Base-by-base conservation (phyloP, 2,113 vertebrate genomes). In the Callipepla squamata region DNA sequence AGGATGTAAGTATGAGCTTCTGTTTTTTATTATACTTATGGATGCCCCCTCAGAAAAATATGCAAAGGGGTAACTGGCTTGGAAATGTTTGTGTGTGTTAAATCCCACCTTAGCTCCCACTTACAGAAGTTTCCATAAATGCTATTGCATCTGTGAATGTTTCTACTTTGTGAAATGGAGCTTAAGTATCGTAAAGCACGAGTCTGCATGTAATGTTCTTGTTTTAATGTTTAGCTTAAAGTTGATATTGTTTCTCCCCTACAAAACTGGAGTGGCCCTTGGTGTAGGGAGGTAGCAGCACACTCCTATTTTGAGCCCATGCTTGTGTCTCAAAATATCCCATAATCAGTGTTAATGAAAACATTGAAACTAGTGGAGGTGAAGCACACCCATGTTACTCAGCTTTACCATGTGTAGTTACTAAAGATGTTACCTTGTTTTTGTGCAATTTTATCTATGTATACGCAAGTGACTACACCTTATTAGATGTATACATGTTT, bases 1-100 rank as follows among this genome's bases (percentile, higher is more conserved):
- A 99, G 98, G 99, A 99, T 99, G 99, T 99, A 99, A 99, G 99
- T 99, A 99, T 99, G 98, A 99, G 98, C 98, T 99, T 99, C 98
- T 98, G 98, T 99, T 99, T 99, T 98, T 99, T 97, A 98, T 98
- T 99, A 99, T 98, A 98, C 98, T 98, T 98, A 98, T 98, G 99
- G 99, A 99, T 99, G 98, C 98, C 98, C 99, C 99, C 99, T 99
- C 98, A 98, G 97, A 98, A 99, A 98, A 99, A 98, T 99, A 99
- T 98, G 98, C 98, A 99, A 98, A 98, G 99, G 98, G 98, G 99
- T 99, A 99, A 99, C 99, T 98, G 99, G 98, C 98, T 98, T 97
- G 97, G 94, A 97, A 97, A 96, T 92, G 81, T 96, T 96, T 96
- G 77, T 97, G 80, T 87, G 66, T 85, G 95, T 96, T 92, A 97